Percentiles rank a stretch among this genome's conserved stretches.
Conservation (phyloP, 2,797 vertebrate species). For the Karalla daura region DNA sequence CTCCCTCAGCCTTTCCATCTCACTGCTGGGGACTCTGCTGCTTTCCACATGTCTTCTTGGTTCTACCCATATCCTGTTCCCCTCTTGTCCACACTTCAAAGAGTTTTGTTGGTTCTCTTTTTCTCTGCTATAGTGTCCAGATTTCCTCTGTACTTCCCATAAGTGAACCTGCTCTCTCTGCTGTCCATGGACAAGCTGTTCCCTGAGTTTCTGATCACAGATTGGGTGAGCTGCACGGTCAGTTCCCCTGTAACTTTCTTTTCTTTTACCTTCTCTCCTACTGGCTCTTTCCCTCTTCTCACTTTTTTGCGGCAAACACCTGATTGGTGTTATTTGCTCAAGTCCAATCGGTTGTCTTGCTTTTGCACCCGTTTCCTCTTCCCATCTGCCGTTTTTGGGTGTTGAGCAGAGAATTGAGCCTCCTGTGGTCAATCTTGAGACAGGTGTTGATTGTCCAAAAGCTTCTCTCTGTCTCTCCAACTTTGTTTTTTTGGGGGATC, state of each 20-base stretch:
- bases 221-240: neutral
- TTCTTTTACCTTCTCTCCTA: conserved; percentile 6
- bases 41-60: conserved; percentile 12
- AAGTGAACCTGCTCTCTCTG: conserved; percentile 74
- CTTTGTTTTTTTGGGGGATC: conserved; percentile 86
- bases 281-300: neutral
- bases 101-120: conserved; percentile 43
- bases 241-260: conserved; percentile 11
- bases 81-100: conserved; percentile 2
- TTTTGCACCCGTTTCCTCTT: conserved; percentile 4
- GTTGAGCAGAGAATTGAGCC: conserved; percentile 79
- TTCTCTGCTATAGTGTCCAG: conserved; percentile 57
- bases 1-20: conserved; percentile 4
- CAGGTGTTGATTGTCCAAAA: conserved; percentile 9
- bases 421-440: conserved; percentile 33
- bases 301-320: conserved; percentile 45
- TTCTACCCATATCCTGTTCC: conserved; percentile 13
- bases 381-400: conserved; percentile 64
- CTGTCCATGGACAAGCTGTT: conserved; percentile 67
- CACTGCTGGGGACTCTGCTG: neutral
- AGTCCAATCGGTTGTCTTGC: conserved; percentile 37
- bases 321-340: conserved; percentile 72
- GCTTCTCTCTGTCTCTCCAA: conserved; percentile 41
- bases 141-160: conserved; percentile 31
- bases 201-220: conserved; percentile 23